A percentile compares a stretch with the other conserved stretches of the same genome.
Evolutionary conservation across 1,140 invertebrate species (phyloP).

Genomic region (Myzus persicae): DNA sequence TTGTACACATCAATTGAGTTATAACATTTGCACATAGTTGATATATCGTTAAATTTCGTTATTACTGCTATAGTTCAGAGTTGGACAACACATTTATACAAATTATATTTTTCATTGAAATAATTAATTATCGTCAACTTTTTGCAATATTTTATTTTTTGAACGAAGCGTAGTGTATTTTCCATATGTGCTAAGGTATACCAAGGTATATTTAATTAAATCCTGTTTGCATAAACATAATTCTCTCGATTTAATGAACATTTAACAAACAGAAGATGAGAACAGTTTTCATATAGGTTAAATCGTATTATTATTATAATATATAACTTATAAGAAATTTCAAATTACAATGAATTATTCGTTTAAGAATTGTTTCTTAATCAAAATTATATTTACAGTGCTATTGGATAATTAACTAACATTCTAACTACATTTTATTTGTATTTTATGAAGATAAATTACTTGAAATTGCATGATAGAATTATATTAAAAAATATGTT

Average conservation of each 20-base stretch:
- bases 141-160: background rate
- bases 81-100: background rate
- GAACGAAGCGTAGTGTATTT: background rate
- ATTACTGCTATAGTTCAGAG: background rate
- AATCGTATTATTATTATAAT: background rate
- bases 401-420: background rate
- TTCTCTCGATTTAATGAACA: conserved; percentile 17
- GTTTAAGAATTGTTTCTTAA: background rate
- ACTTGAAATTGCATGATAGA: background rate
- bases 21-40: background rate
- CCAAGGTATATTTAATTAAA: background rate
- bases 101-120: background rate
- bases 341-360: background rate
- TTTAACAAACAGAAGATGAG: no score
- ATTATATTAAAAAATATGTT: no score
- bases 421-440: background rate
- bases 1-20: background rate
- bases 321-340: background rate
- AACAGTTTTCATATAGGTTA: background rate
- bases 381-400: background rate
- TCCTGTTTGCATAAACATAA: conserved; percentile 12
- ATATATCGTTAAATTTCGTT: background rate
- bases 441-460: background rate
- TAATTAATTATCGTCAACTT: background rate
- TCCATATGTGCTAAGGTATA: background rate